Evolutionary conservation across 2,797 vertebrate species (phyloP).

Genomic region (Amblyopsis hoosieri): DNA sequence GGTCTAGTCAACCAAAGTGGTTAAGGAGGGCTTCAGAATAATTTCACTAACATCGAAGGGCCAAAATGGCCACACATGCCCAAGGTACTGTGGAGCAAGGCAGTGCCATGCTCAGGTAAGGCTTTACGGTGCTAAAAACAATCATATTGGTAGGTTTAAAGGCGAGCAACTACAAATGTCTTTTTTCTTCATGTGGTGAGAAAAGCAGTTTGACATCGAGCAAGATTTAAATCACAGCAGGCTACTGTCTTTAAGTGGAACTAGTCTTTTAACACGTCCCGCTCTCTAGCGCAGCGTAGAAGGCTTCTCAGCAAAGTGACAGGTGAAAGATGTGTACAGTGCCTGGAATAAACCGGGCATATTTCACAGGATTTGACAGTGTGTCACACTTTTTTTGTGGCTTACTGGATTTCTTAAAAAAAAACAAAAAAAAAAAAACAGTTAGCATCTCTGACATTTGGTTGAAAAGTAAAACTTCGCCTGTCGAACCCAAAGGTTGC

Average conservation of each 20-base stretch:
- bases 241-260: conserved; percentile 22
- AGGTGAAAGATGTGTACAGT: conserved; percentile 48
- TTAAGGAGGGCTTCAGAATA: conserved; percentile 54
- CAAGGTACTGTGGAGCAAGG: conserved; percentile 73
- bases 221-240: conserved; percentile 49
- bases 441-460: conserved; percentile 16
- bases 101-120: conserved; percentile 75
- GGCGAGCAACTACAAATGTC: conserved; percentile 48
- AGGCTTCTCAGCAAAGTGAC: conserved; percentile 61
- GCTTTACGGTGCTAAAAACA: conserved; percentile 76
- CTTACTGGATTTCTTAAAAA: conserved; percentile 47
- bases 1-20: conserved; percentile 47
- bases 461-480: conserved; percentile 11
- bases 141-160: conserved; percentile 48
- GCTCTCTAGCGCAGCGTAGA: conserved; percentile 64
- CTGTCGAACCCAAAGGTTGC: conserved; percentile 19
- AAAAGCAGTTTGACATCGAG: conserved; percentile 41
- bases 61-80: conserved; percentile 25
- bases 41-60: conserved; percentile 31
- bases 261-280: conserved; percentile 10
- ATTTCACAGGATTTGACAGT: conserved; percentile 57
- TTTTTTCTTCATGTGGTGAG: conserved; percentile 34
- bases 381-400: no score
- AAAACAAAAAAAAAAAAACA: conserved; percentile 1
- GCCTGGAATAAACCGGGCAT: conserved; percentile 38